phyloP scores from a whole-genome alignment of 2,113 vertebrate genomes.

The Seriola dumerili region DNA sequence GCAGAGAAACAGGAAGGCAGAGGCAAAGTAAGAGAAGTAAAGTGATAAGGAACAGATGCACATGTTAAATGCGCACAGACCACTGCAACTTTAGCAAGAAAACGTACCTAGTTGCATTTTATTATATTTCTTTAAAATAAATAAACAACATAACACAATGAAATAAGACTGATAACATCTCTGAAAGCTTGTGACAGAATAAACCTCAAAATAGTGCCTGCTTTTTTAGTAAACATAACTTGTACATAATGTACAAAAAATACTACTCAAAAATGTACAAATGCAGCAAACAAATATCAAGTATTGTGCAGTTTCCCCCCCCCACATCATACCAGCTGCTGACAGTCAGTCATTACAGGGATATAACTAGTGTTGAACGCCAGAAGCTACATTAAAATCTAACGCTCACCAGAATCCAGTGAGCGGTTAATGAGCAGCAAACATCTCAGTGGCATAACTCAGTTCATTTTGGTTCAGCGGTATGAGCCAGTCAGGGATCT shows the following conservation, averaged over 20 bases:
- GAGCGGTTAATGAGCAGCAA: constrained; percentile 49
- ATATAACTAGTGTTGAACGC: constrained; percentile 43
- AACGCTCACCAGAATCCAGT: constrained; percentile 20
- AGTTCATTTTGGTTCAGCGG: constrained; percentile 45
- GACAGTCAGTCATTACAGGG: constrained; percentile 38
- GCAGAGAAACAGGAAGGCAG: neutral
- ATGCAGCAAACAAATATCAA: constrained; percentile 84
- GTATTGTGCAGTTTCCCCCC: constrained; percentile 75
- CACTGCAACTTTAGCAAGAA: constrained; percentile 33
- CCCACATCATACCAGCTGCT: constrained; percentile 41
- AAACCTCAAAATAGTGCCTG: constrained; percentile 78
- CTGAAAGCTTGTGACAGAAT: constrained; percentile 83
- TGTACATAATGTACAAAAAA: constrained; percentile 84
- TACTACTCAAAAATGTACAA: constrained; percentile 84
- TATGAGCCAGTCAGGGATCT: constrained; percentile 34
- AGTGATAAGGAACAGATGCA: neutral
- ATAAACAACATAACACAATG: constrained; percentile 89
- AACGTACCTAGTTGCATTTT: constrained; percentile 72
- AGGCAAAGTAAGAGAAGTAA: neutral
- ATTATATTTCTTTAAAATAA: constrained; percentile 90
- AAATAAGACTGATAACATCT: constrained; percentile 84
- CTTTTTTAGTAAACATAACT: constrained; percentile 84
- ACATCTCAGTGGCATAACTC: constrained; percentile 44
- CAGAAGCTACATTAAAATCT: constrained; percentile 51
- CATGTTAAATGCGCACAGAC: neutral